These are phyloP conservation scores for Erebia epiphron DNA, from an alignment of 2,888 invertebrate species.

Conservation along the genomic window DNA sequence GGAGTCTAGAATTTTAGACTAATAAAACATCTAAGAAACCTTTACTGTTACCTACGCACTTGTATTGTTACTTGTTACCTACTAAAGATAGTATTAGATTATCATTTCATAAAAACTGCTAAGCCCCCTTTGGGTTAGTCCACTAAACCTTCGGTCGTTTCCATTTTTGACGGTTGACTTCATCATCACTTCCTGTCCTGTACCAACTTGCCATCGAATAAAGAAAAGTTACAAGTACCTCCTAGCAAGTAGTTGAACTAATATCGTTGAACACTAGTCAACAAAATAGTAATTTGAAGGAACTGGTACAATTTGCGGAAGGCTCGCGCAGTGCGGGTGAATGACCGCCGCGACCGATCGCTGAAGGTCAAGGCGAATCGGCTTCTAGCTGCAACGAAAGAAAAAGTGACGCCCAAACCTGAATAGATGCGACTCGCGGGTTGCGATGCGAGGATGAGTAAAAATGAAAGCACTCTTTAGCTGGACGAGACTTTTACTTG, in stretches of 20 bases:
- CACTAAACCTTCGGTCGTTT: too few species aligned
- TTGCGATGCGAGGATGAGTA: conserved; percentile 65
- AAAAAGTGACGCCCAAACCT: conserved; percentile 82
- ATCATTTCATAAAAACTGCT: too few species aligned
- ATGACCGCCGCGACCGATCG: conserved; percentile 76
- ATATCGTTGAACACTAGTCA: conserved; percentile 14
- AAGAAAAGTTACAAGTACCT: background rate
- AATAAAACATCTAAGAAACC: too few species aligned
- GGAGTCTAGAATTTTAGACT: too few species aligned
- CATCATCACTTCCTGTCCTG: too few species aligned
- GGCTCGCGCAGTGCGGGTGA: conserved; percentile 47
- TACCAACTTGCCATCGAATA: too few species aligned
- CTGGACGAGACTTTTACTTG: conserved; percentile 32
- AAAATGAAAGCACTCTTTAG: conserved; percentile 74
- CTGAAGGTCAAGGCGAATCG: conserved; percentile 76
- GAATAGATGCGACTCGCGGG: conserved; percentile 65
- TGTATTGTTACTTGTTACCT: too few species aligned
- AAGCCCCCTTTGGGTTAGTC: too few species aligned
- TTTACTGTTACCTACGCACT: too few species aligned
- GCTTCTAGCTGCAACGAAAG: conserved; percentile 66
- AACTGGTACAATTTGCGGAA: conserved; percentile 44
- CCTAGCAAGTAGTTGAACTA: conserved; percentile 4
- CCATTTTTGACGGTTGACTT: too few species aligned
- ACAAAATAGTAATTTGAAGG: conserved; percentile 35
- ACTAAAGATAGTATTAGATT: too few species aligned